These are phyloP conservation scores for Bombylius major DNA, from an alignment of 2,888 invertebrate genomes.

Conservation along the genomic window DNA sequence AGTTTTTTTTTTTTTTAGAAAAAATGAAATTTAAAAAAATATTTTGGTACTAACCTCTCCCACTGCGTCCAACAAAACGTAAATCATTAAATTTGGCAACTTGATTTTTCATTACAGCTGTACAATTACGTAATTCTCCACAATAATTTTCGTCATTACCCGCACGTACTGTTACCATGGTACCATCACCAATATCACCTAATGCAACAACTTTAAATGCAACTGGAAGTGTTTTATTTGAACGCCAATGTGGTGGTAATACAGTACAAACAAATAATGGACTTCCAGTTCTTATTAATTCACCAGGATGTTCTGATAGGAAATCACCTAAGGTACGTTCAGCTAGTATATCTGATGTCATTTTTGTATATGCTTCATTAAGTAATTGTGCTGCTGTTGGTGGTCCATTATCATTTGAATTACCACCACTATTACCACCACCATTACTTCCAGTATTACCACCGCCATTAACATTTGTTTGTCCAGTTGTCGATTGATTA, in stretches of 20 bases:
- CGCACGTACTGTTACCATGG: conserved; percentile 86
- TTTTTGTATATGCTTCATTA: conserved; percentile 74
- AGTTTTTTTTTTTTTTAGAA: too few species aligned
- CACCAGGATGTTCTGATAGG: conserved; percentile 81
- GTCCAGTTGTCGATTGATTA: neutral
- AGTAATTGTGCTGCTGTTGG: conserved; percentile 55
- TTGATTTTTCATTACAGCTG: conserved; percentile 95
- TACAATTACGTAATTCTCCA: conserved; percentile 87
- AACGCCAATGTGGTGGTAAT: conserved; percentile 92
- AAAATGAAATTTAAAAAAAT: too few species aligned
- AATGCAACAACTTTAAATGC: conserved; percentile 94
- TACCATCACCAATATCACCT: conserved; percentile 91
- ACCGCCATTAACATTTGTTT: neutral
- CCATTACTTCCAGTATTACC: neutral
- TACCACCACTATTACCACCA: conserved; percentile 22
- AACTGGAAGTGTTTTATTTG: conserved; percentile 94
- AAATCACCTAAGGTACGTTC: conserved; percentile 78
- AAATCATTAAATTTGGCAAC: conserved; percentile 98
- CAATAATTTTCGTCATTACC: conserved; percentile 98
- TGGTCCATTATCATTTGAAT: conserved; percentile 48
- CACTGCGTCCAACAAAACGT: conserved; percentile 95
- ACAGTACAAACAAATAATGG: conserved; percentile 94
- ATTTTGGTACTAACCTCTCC: conserved; percentile 69
- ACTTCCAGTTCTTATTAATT: conserved; percentile 81
- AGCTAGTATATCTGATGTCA: conserved; percentile 81